Conservation (phyloP, 2,888 invertebrate species). For the Nephrotoma appendiculata region DNA sequence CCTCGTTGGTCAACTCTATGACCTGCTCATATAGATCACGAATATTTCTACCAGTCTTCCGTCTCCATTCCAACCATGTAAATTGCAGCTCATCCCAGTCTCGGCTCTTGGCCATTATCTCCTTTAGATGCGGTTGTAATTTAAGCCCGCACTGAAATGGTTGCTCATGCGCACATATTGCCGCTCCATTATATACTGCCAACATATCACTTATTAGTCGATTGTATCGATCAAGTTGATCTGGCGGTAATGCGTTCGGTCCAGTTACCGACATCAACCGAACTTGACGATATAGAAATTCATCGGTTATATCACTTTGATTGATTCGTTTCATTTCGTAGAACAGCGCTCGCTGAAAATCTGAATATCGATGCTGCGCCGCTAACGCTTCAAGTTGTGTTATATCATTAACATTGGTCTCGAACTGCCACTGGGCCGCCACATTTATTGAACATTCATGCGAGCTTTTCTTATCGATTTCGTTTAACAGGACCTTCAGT, state of each 20-base stretch:
- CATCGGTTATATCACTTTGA: slow-evolving; percentile 49
- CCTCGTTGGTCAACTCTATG: slow-evolving; percentile 64
- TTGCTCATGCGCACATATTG: slow-evolving; percentile 71
- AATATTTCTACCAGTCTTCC: slow-evolving; percentile 67
- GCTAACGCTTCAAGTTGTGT: slow-evolving; percentile 69
- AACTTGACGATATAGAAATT: slow-evolving; percentile 54
- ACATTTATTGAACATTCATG: slow-evolving; percentile 74
- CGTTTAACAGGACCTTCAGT: slow-evolving; percentile 40
- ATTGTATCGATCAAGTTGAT: slow-evolving; percentile 73
- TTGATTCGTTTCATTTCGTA: slow-evolving; percentile 58
- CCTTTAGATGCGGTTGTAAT: slow-evolving; percentile 61
- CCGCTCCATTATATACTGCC: slow-evolving; percentile 70
- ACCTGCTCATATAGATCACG: slow-evolving; percentile 68
- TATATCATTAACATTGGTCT: slow-evolving; percentile 71
- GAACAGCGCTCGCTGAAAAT: slow-evolving; percentile 69
- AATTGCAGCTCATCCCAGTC: slow-evolving; percentile 82
- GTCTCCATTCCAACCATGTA: slow-evolving; percentile 82
- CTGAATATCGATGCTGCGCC: slow-evolving; percentile 65
- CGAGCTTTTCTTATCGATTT: slow-evolving; percentile 60
- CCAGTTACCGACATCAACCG: slow-evolving; percentile 65
- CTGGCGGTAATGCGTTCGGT: slow-evolving; percentile 67
- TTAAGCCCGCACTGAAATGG: slow-evolving; percentile 69
- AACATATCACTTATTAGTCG: slow-evolving; percentile 78
- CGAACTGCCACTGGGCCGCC: slow-evolving; percentile 80
- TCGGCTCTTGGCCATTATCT: slow-evolving; percentile 61